A percentile compares a stretch with the other conserved stretches of the same genome.
Conservation (phyloP, 1,140 invertebrate species). For the Streblospio benedicti region DNA sequence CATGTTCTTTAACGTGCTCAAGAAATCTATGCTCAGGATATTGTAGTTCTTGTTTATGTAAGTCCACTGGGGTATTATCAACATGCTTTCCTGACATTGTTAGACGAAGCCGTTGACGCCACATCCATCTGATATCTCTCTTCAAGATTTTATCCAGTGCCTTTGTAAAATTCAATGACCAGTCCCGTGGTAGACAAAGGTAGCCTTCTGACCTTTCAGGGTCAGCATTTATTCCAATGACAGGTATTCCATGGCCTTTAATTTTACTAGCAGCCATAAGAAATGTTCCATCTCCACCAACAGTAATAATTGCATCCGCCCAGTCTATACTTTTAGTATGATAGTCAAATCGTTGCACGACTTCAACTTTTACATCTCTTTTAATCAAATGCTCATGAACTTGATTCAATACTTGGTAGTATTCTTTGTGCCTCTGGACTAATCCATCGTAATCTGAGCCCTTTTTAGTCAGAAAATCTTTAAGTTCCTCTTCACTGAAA, state of each 20-base stretch:
- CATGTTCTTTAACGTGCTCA: constrained; percentile 50
- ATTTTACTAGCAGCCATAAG: constrained; percentile 84
- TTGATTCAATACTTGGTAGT: constrained; percentile 64
- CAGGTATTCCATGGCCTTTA: constrained; percentile 63
- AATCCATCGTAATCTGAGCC: constrained; percentile 76
- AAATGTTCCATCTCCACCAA: constrained; percentile 97
- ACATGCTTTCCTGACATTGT: constrained; percentile 62
- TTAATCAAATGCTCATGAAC: constrained; percentile 57
- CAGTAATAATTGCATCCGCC: constrained; percentile 89
- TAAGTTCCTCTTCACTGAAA: constrained; percentile 61
- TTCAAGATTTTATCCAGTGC: constrained; percentile 60
- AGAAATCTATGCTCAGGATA: constrained; percentile 53
- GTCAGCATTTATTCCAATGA: constrained; percentile 97
- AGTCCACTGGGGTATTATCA: constrained; percentile 56
- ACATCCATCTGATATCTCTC: constrained; percentile 67
- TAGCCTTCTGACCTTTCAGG: constrained; percentile 82
- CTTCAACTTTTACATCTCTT: constrained; percentile 64
- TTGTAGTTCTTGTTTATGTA: constrained; percentile 58
- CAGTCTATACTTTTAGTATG: constrained; percentile 67
- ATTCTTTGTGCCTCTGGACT: constrained; percentile 64
- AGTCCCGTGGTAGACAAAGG: constrained; percentile 70
- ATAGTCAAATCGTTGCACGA: constrained; percentile 68
- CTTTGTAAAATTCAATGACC: constrained; percentile 58
- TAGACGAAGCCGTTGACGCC: constrained; percentile 76
- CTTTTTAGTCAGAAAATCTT: constrained; percentile 53